Percentiles rank a stretch among this genome's conserved stretches.
Conservation (phyloP, 2,797 vertebrate species). For the Acomys russatus region DNA sequence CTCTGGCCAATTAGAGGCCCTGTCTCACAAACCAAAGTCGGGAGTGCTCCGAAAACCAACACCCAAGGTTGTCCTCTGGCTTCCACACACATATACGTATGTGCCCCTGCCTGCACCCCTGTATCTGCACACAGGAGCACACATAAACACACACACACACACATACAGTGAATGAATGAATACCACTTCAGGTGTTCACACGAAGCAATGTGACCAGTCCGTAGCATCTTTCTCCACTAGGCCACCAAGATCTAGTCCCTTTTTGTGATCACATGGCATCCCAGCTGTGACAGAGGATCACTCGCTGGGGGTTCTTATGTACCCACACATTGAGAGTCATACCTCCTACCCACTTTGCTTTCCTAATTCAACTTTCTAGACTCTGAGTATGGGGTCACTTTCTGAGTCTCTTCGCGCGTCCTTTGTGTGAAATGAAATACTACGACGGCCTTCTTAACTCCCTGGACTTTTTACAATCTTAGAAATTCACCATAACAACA, state of each 20-base stretch:
- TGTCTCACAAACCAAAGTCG: not conserved
- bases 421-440: constrained; percentile 89
- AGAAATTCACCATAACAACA: constrained; percentile 90
- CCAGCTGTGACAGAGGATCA: not conserved
- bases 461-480: constrained; percentile 90
- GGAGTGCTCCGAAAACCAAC: too few relatives aligned
- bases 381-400: constrained; percentile 77
- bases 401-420: constrained; percentile 81
- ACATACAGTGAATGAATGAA: not conserved
- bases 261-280: not conserved
- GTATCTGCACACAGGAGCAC: not conserved
- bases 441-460: constrained; percentile 90
- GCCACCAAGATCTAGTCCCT: not conserved
- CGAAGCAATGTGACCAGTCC: not conserved
- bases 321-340: too few relatives aligned
- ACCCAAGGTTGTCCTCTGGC: not conserved
- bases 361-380: constrained; percentile 22
- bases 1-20: not conserved
- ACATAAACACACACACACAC: not conserved
- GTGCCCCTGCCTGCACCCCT: too few relatives aligned
- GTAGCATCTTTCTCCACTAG: not conserved
- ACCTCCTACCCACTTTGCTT: not conserved
- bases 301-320: not conserved
- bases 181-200: not conserved
- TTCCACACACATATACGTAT: not conserved